phyloP scores from a whole-genome alignment of 2,888 invertebrate genomes.

The Onthophagus sagittarius region DNA sequence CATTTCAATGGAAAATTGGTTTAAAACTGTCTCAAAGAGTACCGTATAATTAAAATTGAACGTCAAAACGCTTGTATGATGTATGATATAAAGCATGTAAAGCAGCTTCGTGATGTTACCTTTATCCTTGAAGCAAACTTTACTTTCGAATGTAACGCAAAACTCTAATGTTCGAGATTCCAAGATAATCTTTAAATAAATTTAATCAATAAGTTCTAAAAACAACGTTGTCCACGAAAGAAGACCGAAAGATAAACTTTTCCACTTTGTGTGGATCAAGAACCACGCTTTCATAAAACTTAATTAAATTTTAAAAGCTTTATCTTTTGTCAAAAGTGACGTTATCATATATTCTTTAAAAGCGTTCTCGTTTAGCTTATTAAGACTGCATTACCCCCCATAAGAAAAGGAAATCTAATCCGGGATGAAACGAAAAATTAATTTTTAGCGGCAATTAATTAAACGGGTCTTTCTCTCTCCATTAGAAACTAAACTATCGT shows the following conservation, averaged over 20 bases:
- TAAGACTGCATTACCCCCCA: not conserved
- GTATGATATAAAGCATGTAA: not conserved
- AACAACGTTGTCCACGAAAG: not conserved
- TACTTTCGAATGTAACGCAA: not conserved
- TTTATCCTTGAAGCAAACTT: not conserved
- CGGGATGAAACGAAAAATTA: not conserved
- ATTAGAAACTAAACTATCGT: not conserved
- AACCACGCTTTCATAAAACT: not conserved
- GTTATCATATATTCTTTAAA: not conserved
- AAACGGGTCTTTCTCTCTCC: not conserved
- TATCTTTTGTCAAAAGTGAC: not conserved
- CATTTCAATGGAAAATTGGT: not conserved
- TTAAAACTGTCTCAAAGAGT: not conserved
- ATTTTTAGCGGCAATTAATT: not conserved
- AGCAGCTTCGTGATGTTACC: not conserved
- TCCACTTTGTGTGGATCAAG: not conserved
- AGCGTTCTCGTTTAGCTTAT: not conserved
- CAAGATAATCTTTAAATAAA: no score
- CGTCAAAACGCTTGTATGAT: not conserved
- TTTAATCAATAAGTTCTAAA: not conserved
- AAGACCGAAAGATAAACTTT: not conserved
- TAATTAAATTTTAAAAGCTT: not conserved
- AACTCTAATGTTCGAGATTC: no score
- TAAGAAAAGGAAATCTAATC: not conserved
- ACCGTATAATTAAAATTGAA: not conserved